Evolutionary conservation across 2,113 vertebrate species (phyloP), one percentile per base, ranked within the genome.

Genomic region (Geococcyx californianus): DNA sequence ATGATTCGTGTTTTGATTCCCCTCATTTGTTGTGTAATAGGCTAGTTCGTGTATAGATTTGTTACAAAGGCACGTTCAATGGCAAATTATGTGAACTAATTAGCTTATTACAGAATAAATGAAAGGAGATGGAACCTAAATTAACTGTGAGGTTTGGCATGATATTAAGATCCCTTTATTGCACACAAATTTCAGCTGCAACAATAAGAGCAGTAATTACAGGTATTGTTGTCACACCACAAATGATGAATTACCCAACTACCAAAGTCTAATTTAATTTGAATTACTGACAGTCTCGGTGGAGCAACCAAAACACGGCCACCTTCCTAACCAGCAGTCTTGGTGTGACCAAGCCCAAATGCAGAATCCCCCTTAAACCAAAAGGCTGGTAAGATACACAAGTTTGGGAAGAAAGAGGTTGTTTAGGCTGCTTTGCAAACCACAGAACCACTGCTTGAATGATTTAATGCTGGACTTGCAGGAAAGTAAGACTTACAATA

Each of bases 41-140:
- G 64, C 94, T 91, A 93, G 94, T 93, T 95, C 87, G 54, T 88
- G 95, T 94, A 84, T 92, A 51, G 56, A 54, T 94, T 87, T 56
- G 87, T 95, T 96, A 95, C 94, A 87, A 94, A 95, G 92, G 89
- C 95, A 80, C 2, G 44, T 95, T 96, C 91, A 33, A 36, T 90
- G 87, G 95, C 92, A 92, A 97, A 96, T 95, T 93, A 94, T 89
- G 84, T 58, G 96, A 93, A 90, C 89, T 96, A 95, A 97, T 97
- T 97, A 91, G 90, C 79, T 94, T 90, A 96, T 97, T 96, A 88
- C 74, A 75, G 90, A 59, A 77, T 79, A 95, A 97, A 96, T 95
- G 94, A 95, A 94, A 95, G 94, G 93, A 97, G 96, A 95, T 67
- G 75, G 93, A 89, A 52, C 93, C 79, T 67, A 94, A 97, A 97